phyloP scores from a whole-genome alignment of 2,113 vertebrate species.

The Polypterus senegalus region DNA sequence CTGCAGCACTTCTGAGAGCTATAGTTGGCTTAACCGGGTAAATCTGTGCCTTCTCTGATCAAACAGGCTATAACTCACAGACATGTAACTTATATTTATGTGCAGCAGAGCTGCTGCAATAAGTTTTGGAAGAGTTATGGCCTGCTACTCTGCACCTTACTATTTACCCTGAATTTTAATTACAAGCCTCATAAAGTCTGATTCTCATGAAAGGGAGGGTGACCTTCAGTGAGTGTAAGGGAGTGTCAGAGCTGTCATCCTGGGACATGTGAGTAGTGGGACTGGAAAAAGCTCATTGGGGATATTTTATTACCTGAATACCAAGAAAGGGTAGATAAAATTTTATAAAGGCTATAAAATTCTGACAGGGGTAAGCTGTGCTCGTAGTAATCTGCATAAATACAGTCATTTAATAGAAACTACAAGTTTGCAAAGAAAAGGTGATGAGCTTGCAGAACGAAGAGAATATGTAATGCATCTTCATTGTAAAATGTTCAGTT shows the following conservation, averaged over 20 bases:
- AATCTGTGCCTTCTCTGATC: not conserved
- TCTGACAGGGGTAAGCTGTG: no score
- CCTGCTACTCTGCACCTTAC: constrained; percentile 37
- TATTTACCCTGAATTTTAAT: constrained; percentile 63
- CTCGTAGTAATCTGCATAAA: no score
- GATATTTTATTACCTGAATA: no score
- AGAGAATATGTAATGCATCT: no score
- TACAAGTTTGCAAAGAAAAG: no score
- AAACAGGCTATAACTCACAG: constrained; percentile 7
- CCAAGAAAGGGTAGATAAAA: no score
- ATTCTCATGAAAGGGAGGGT: constrained; percentile 23
- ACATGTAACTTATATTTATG: constrained; percentile 42
- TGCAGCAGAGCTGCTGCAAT: constrained; percentile 41
- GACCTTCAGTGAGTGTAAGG: constrained; percentile 44
- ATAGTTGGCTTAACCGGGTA: not conserved
- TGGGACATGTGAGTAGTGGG: constrained; percentile 7
- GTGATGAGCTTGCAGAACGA: no score
- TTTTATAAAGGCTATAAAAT: no score
- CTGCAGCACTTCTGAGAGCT: no score
- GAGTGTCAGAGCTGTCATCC: constrained; percentile 46
- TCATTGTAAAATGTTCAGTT: no score
- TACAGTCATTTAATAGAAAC: no score
- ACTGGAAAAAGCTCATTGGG: not conserved
- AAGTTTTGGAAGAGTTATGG: constrained; percentile 51
- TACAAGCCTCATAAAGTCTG: constrained; percentile 61